Evolutionary conservation across 2,888 invertebrate species (phyloP), one percentile per base, ranked within the genome.

Genomic region (Herminia tarsipennalis): DNA sequence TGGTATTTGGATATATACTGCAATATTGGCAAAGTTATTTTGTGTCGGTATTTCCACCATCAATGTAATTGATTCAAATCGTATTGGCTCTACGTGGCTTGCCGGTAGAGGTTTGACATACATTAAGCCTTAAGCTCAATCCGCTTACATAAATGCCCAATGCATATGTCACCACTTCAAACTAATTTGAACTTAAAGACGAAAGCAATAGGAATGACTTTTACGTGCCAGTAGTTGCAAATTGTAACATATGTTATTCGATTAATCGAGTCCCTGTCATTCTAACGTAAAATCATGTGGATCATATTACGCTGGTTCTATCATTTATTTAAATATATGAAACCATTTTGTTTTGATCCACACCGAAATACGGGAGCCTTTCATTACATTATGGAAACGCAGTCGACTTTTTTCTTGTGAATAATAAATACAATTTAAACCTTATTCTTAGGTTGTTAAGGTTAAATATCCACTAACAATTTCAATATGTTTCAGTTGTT

Each of bases 111-210:
- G n/a, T n/a, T n/a, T n/a, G n/a, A n/a, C n/a, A n/a, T n/a, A n/a
- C n/a, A n/a, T 6, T 17, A 27, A 30, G n/a, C 42, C 48, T 37
- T 41, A 38, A 49, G 60, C 55, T 64, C 42, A 46, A 48, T 38
- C 28, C 30, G 20, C 29, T 51, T 39, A 50, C 45, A 39, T 40
- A 37, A 28, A 45, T 29, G 34, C 60, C 24, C 20, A 20, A 36
- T 46, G 25, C 2, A 18, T 8, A 0, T 1, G 8, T 28, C 24
- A 8, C 32, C 22, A 3, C 9, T 17, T 5, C 20, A 33, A 33
- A 1, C 2, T 3, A 37, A 34, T 47, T 12, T 9, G 13, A 17
- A 39, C 64, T 39, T 54, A 48, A 4, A 0, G 0, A 0, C 0
- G 1, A 10, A 1, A 1, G 0, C 3, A 21, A 38, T 28, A 32